Percentiles rank a stretch among this genome's conserved stretches.
These are phyloP conservation scores for Hycleus phaleratus DNA, from an alignment of 1,140 invertebrate species.

Conservation along the genomic window DNA sequence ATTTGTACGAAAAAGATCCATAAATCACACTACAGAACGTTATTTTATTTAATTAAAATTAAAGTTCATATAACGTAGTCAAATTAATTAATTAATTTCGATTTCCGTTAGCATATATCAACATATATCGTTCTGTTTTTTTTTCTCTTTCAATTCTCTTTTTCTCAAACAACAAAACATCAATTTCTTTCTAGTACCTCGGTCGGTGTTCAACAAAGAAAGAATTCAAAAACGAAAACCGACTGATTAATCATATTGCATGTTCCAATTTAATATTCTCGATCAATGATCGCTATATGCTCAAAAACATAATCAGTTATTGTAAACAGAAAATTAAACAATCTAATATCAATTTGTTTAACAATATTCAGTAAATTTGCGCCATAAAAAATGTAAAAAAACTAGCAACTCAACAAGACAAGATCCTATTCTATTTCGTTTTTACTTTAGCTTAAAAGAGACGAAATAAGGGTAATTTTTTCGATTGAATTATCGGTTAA, in stretches of 20 bases:
- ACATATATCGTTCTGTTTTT: neutral
- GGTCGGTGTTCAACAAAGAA: conserved; percentile 2
- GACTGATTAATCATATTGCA: conserved; percentile 14
- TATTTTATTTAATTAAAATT: conserved; percentile 4
- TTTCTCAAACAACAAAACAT: conserved; percentile 3
- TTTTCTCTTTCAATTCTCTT: neutral
- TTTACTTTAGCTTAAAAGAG: no score
- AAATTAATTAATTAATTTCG: conserved; percentile 15
- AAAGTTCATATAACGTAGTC: conserved; percentile 7
- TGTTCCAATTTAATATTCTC: conserved; percentile 5
- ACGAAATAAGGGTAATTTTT: no score
- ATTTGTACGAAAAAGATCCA: neutral
- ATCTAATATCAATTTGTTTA: no score
- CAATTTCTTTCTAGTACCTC: conserved; percentile 6
- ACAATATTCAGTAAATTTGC: no score
- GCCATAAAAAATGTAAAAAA: no score
- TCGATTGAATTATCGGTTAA: no score
- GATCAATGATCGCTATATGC: no score
- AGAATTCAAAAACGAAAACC: conserved; percentile 9
- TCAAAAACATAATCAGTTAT: no score
- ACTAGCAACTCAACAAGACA: no score
- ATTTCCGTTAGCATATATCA: neutral
- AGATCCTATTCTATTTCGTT: no score
- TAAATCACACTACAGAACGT: conserved; percentile 2
- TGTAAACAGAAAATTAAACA: no score